Evolutionary conservation across 1,140 invertebrate genomes (phyloP).

Genomic region (Cydia amplana): DNA sequence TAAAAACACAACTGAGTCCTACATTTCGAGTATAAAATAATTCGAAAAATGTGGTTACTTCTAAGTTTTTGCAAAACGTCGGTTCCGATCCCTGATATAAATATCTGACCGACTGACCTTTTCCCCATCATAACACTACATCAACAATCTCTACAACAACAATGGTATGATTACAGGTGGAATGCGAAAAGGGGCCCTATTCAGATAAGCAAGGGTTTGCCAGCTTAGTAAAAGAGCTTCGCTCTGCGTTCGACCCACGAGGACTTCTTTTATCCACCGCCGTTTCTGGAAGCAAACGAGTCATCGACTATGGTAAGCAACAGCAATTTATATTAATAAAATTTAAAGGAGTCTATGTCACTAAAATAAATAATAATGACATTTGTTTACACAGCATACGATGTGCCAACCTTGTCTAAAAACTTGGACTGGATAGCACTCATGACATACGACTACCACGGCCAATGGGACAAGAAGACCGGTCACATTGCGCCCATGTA

Average conservation of each 20-base stretch:
- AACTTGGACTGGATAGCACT: conserved; percentile 93
- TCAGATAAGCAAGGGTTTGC: conserved; percentile 89
- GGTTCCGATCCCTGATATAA: too few relatives aligned
- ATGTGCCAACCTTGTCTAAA: conserved; percentile 84
- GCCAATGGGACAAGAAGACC: conserved; percentile 94
- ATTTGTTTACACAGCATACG: conserved; percentile 81
- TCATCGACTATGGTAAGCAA: conserved; percentile 85
- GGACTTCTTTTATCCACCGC: conserved; percentile 88
- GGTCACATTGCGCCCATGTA: conserved; percentile 93
- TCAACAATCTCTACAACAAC: background rate
- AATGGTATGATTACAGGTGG: conserved; percentile 81
- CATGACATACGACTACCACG: conserved; percentile 95
- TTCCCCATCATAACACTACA: background rate
- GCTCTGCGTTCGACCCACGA: conserved; percentile 84
- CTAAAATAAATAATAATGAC: background rate
- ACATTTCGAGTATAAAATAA: too few relatives aligned
- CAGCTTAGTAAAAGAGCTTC: conserved; percentile 85
- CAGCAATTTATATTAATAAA: too few relatives aligned
- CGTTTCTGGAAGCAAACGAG: conserved; percentile 90
- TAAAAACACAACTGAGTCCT: too few relatives aligned
- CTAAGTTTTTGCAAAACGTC: too few relatives aligned
- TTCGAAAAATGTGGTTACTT: too few relatives aligned
- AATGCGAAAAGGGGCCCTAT: conserved; percentile 87
- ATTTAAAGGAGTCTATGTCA: background rate
- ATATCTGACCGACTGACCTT: background rate